These are phyloP conservation scores for Pteropus alecto DNA, from an alignment of 2,113 vertebrate genomes.

Conservation along the genomic window DNA sequence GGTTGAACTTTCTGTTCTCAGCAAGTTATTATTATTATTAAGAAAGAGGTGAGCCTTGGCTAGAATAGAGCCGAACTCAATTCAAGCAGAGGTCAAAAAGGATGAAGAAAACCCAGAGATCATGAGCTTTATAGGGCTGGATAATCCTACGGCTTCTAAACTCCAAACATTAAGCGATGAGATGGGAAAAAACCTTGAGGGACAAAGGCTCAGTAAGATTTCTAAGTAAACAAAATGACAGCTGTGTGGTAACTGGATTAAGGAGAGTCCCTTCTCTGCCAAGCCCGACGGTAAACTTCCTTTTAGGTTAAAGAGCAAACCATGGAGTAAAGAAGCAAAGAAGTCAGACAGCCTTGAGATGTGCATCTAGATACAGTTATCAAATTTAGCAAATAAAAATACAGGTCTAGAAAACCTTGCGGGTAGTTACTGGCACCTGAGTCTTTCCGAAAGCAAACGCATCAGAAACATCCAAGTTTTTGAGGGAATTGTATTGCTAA, in stretches of 20 bases:
- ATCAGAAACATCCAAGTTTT: background rate
- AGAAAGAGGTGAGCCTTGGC: background rate
- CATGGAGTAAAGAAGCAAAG: background rate
- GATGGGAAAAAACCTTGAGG: background rate
- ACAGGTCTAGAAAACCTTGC: background rate
- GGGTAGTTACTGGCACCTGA: background rate
- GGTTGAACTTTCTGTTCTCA: background rate
- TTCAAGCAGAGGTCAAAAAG: background rate
- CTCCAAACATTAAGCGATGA: background rate
- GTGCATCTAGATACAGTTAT: background rate
- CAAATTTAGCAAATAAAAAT: slow-evolving; percentile 9
- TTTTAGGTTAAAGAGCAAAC: slow-evolving; percentile 19
- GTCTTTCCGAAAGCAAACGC: slow-evolving; percentile 1
- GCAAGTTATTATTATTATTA: background rate
- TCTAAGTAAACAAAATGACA: background rate
- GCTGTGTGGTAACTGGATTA: background rate
- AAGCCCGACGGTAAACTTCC: background rate
- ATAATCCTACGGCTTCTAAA: background rate
- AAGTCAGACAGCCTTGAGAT: background rate
- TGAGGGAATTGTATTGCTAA: background rate
- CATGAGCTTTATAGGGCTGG: background rate
- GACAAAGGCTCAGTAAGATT: background rate
- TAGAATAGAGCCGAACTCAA: background rate
- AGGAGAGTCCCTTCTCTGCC: background rate
- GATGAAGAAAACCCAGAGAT: background rate